Conservation (phyloP, 2,797 vertebrate species). For the Okamejei kenojei region DNA sequence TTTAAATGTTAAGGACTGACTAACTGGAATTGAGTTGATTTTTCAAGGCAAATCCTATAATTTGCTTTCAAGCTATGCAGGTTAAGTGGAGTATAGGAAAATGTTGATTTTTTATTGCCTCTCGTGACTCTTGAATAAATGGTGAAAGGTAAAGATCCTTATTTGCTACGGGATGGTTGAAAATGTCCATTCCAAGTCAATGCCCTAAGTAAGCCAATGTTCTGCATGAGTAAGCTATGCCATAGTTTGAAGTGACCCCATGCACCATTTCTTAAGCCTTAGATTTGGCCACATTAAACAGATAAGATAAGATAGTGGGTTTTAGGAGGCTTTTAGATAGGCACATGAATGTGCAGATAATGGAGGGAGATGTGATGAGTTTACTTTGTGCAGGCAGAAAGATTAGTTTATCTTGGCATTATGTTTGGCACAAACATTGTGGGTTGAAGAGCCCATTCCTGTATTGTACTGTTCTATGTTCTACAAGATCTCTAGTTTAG, state of each 20-base stretch:
- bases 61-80: background rate
- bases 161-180: background rate
- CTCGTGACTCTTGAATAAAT: background rate
- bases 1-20: too few relatives aligned
- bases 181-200: background rate
- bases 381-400: too few relatives aligned
- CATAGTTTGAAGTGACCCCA: background rate
- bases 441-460: too few relatives aligned
- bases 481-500: background rate
- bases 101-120: background rate
- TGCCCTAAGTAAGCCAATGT: background rate
- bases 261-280: background rate
- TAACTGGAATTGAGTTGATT: background rate
- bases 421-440: too few relatives aligned
- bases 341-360: too few relatives aligned
- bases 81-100: background rate
- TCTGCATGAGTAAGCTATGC: background rate
- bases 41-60: background rate
- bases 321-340: too few relatives aligned
- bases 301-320: too few relatives aligned
- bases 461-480: too few relatives aligned
- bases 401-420: too few relatives aligned
- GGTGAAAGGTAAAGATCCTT: too few relatives aligned
- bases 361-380: too few relatives aligned
- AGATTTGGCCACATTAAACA: background rate